Evolutionary conservation across 2,797 vertebrate species (phyloP).

Genomic region (Taenioides sp.): DNA sequence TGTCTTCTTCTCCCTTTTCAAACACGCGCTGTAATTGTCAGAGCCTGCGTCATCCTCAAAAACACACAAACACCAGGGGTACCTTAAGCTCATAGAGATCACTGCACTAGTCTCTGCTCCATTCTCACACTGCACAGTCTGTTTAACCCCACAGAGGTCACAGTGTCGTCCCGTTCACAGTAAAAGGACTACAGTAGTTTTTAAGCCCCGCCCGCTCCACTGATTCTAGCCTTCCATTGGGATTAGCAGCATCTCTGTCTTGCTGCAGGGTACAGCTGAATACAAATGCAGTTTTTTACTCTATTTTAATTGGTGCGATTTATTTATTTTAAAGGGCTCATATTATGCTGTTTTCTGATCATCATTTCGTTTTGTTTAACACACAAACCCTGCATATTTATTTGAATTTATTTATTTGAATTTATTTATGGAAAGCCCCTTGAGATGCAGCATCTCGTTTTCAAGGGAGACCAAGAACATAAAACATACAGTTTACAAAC

Average conservation of each 20-base stretch:
- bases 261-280: too few relatives aligned
- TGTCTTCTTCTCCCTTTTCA: constrained; percentile 28
- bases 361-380: too few relatives aligned
- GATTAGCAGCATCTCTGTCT: constrained; percentile 35
- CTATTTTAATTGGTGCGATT: too few relatives aligned
- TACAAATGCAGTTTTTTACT: too few relatives aligned
- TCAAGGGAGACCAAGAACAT: too few relatives aligned
- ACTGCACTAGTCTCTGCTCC: constrained; percentile 19
- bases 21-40: constrained; percentile 17
- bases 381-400: too few relatives aligned
- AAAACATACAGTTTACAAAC: too few relatives aligned
- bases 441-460: too few relatives aligned
- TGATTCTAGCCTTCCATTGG: constrained; percentile 49
- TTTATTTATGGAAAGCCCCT: too few relatives aligned
- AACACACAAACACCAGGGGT: constrained; percentile 25
- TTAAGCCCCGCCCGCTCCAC: constrained; percentile 23
- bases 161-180: constrained; percentile 77
- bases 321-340: too few relatives aligned
- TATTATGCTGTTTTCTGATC: too few relatives aligned
- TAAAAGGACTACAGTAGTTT: constrained; percentile 50
- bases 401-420: too few relatives aligned
- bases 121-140: constrained; percentile 49
- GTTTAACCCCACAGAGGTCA: constrained; percentile 67
- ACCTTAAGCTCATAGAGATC: constrained; percentile 54
- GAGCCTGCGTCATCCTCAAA: constrained; percentile 18